phyloP scores from a whole-genome alignment of 2,888 invertebrate genomes.

The Gymnocheta viridis region DNA sequence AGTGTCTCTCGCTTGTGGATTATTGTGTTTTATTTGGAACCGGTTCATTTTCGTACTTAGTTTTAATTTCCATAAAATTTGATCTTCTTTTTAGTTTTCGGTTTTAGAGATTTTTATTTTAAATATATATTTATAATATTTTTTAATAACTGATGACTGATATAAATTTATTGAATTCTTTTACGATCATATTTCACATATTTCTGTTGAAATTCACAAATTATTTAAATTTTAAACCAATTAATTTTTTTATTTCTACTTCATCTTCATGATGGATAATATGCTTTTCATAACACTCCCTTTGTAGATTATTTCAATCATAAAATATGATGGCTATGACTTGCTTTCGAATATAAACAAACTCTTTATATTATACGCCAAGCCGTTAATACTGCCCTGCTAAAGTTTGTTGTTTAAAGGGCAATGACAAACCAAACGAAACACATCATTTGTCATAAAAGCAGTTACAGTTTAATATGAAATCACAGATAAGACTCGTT shows the following conservation, averaged over 20 bases:
- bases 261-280: slow-evolving; percentile 57
- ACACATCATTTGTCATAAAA: slow-evolving; percentile 64
- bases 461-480: not conserved
- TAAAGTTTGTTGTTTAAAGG: slow-evolving; percentile 37
- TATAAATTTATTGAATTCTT: slow-evolving; percentile 5
- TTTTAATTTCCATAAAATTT: too few relatives aligned
- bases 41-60: too few relatives aligned
- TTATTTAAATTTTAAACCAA: slow-evolving; percentile 58
- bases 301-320: slow-evolving; percentile 31
- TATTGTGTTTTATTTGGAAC: too few relatives aligned
- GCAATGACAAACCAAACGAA: slow-evolving; percentile 42
- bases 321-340: slow-evolving; percentile 22
- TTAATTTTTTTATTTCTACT: slow-evolving; percentile 18
- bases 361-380: not conserved
- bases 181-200: slow-evolving; percentile 14
- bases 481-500: slow-evolving; percentile 41
- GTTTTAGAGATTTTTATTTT: not conserved
- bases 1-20: too few relatives aligned
- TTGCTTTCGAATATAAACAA: slow-evolving; percentile 3
- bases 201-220: not conserved
- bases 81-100: not conserved
- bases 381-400: slow-evolving; percentile 37
- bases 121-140: too few relatives aligned
- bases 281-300: slow-evolving; percentile 45
- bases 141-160: slow-evolving; percentile 28